Evolutionary conservation across 2,888 invertebrate species (phyloP).

Genomic region (Leptopilina myrica): DNA sequence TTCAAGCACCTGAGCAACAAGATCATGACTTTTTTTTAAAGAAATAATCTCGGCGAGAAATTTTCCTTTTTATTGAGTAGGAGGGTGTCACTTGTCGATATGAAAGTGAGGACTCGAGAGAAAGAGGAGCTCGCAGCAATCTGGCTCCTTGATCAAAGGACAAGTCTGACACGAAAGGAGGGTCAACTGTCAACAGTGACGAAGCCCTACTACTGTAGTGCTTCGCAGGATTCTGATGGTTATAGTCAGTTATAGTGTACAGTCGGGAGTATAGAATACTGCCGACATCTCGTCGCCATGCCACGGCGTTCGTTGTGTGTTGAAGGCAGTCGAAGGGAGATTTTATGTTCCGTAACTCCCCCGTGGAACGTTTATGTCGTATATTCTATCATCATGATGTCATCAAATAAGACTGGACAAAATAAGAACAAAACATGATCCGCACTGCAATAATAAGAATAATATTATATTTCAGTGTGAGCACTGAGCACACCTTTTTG

Average conservation of each 20-base stretch:
- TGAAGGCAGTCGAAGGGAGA: constrained; percentile 62
- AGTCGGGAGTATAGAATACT: constrained; percentile 56
- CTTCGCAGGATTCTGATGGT: constrained; percentile 49
- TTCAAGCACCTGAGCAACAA: constrained; percentile 32
- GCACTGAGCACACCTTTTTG: no score
- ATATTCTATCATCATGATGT: constrained; percentile 74
- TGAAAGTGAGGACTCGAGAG: constrained; percentile 58
- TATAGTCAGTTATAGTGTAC: constrained; percentile 41
- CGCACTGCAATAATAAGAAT: constrained; percentile 61
- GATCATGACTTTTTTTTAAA: constrained; percentile 34
- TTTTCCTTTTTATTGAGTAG: constrained; percentile 37
- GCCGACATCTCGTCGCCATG: constrained; percentile 72
- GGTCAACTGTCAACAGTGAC: constrained; percentile 70
- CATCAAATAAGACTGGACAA: constrained; percentile 70
- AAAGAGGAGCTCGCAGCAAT: constrained; percentile 54
- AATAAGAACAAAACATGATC: constrained; percentile 74
- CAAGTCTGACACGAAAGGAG: constrained; percentile 66
- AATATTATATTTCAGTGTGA: no score
- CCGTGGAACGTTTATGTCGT: constrained; percentile 73
- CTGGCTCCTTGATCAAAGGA: constrained; percentile 63
- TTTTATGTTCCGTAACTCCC: constrained; percentile 76
- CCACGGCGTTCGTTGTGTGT: constrained; percentile 43
- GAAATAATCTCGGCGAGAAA: constrained; percentile 18
- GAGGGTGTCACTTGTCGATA: constrained; percentile 49
- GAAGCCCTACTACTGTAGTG: constrained; percentile 55